A percentile compares a stretch with the other conserved stretches of the same genome.
Evolutionary conservation across 1,140 invertebrate genomes (phyloP).

Genomic region (Eurosta solidaginis): DNA sequence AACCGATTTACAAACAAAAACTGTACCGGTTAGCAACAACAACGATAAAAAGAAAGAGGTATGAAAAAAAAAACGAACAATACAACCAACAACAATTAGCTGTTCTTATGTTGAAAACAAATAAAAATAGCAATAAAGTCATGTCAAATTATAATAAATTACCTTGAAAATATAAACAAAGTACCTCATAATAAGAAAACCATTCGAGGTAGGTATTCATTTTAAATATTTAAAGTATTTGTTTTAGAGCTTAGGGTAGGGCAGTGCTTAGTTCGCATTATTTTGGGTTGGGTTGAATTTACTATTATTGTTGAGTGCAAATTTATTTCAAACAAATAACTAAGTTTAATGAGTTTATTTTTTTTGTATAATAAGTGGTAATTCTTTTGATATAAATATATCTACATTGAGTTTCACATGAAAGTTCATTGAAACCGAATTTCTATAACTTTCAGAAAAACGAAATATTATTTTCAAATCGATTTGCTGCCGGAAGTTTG

Average conservation of each 20-base stretch:
- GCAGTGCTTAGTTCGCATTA: background rate
- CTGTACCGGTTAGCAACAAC: background rate
- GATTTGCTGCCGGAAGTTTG: no score
- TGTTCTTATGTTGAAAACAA: no score
- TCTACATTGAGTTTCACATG: background rate
- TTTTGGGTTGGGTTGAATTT: background rate
- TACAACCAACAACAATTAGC: no score
- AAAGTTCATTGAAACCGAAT: background rate
- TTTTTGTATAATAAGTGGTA: background rate
- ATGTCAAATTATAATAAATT: no score
- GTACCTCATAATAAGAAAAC: no score
- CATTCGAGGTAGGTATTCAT: no score
- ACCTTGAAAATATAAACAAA: no score
- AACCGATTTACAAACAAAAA: background rate
- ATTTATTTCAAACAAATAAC: background rate
- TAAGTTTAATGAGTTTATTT: background rate
- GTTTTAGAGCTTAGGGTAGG: background rate
- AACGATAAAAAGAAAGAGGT: background rate
- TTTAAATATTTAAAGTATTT: no score
- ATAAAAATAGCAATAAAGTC: no score
- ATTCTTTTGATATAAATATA: constrained; percentile 13
- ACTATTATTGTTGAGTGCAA: background rate
- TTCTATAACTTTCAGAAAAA: background rate
- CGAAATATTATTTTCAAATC: background rate
- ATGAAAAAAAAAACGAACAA: no score